Percentiles rank a stretch among this genome's conserved stretches.
Evolutionary conservation across 1,140 invertebrate species (phyloP).

Genomic region (Maniola jurtina): DNA sequence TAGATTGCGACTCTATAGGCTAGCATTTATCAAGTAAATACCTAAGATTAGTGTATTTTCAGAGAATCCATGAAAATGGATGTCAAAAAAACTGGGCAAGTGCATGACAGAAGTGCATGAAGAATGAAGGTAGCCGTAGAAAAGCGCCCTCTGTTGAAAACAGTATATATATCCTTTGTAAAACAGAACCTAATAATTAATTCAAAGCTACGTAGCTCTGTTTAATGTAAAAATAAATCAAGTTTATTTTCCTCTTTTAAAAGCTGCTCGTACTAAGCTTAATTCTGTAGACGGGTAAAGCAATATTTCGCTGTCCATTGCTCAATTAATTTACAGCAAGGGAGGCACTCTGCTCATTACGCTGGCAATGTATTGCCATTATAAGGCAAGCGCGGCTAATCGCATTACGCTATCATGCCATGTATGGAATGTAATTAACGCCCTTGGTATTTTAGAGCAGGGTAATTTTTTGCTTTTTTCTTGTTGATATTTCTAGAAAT

Average conservation of each 20-base stretch:
- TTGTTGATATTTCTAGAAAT: not conserved
- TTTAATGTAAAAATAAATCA: conserved; percentile 10
- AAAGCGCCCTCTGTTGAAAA: no score
- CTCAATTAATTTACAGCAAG: conserved; percentile 25
- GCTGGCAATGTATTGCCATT: conserved; percentile 24
- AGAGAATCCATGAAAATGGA: no score
- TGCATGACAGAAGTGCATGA: no score
- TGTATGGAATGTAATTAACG: conserved; percentile 31
- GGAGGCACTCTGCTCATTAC: conserved; percentile 34
- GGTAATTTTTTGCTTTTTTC: not conserved
- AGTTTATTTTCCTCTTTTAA: conserved; percentile 5
- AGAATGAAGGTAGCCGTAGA: no score
- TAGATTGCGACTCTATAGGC: conserved; percentile 12
- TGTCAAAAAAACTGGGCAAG: no score
- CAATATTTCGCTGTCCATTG: conserved; percentile 24
- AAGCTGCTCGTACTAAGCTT: conserved; percentile 4
- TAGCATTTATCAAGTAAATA: not conserved
- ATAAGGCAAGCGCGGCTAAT: conserved; percentile 25
- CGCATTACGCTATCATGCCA: conserved; percentile 28
- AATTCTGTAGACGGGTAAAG: conserved; percentile 1
- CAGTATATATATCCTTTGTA: not conserved
- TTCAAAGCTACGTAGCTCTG: not conserved
- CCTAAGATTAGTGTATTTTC: not conserved
- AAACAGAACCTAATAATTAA: not conserved
- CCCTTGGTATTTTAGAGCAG: conserved; percentile 22